Evolutionary conservation across 2,797 vertebrate species (phyloP).

Genomic region (Sebastes diploproa): DNA sequence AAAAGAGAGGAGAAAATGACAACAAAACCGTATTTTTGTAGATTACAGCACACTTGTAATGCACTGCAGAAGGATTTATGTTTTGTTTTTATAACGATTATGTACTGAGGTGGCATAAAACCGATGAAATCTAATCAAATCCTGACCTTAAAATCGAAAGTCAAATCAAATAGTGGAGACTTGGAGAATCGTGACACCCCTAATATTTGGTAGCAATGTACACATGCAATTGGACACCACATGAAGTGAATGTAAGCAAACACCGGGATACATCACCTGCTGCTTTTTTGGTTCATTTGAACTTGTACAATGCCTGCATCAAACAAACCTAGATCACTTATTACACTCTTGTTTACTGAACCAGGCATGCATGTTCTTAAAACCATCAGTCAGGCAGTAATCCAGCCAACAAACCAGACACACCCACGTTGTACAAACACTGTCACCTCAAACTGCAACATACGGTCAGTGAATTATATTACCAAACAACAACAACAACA

Average conservation of each 20-base stretch:
- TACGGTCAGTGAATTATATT: not conserved
- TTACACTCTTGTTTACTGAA: not conserved
- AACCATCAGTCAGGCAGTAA: constrained; percentile 1
- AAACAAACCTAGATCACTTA: not conserved
- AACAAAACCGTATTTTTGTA: no score
- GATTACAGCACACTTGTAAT: no score
- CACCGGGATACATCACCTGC: not conserved
- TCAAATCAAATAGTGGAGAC: no score
- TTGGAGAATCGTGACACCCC: not conserved
- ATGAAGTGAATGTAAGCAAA: not conserved
- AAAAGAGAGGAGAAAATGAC: no score
- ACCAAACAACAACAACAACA: not conserved
- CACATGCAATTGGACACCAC: not conserved
- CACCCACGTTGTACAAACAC: not conserved
- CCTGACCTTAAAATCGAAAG: no score
- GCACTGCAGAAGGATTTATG: no score
- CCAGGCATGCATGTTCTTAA: not conserved
- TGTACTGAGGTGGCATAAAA: no score
- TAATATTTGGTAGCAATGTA: not conserved
- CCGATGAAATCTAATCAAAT: no score
- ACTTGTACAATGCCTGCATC: not conserved
- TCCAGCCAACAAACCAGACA: not conserved
- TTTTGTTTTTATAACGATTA: no score
- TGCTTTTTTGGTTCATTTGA: not conserved
- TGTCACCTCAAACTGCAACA: not conserved